phyloP scores from a whole-genome alignment of 2,113 vertebrate genomes.

The Abramis brama region DNA sequence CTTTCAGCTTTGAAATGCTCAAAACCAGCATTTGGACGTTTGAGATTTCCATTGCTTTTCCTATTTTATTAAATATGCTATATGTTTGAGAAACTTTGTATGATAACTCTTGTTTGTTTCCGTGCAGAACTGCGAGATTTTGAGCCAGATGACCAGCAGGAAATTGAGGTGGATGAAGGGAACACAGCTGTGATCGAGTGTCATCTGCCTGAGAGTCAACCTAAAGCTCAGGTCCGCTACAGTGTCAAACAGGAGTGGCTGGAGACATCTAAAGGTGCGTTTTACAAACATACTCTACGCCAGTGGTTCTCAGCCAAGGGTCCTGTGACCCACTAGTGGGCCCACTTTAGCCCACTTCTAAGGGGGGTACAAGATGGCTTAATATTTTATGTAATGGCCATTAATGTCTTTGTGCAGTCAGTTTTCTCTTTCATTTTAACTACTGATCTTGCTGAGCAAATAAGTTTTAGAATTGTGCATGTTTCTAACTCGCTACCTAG shows the following conservation, averaged over 20 bases:
- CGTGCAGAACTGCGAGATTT: constrained; percentile 92
- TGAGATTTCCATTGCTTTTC: background rate
- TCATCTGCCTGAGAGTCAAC: constrained; percentile 94
- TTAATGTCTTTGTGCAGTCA: background rate
- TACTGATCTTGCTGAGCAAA: background rate
- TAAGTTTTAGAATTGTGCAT: background rate
- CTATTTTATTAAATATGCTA: background rate
- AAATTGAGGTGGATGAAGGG: constrained; percentile 96
- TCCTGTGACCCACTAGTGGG: background rate
- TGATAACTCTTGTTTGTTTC: constrained; percentile 41
- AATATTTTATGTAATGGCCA: background rate
- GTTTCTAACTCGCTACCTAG: too few relatives aligned
- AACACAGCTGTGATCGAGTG: constrained; percentile 96
- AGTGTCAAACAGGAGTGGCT: constrained; percentile 98
- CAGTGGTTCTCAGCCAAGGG: background rate
- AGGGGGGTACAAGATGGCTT: background rate
- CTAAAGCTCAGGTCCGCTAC: constrained; percentile 96
- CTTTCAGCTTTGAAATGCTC: constrained; percentile 4
- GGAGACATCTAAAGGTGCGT: constrained; percentile 90
- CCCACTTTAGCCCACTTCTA: background rate
- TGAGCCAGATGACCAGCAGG: constrained; percentile 89
- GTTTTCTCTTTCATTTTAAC: background rate
- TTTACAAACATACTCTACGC: background rate
- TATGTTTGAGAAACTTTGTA: background rate
- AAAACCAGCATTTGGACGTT: background rate